Evolutionary conservation across 2,797 vertebrate species (phyloP), one percentile per base, ranked within the genome.

Genomic region (Ibycter americanus): DNA sequence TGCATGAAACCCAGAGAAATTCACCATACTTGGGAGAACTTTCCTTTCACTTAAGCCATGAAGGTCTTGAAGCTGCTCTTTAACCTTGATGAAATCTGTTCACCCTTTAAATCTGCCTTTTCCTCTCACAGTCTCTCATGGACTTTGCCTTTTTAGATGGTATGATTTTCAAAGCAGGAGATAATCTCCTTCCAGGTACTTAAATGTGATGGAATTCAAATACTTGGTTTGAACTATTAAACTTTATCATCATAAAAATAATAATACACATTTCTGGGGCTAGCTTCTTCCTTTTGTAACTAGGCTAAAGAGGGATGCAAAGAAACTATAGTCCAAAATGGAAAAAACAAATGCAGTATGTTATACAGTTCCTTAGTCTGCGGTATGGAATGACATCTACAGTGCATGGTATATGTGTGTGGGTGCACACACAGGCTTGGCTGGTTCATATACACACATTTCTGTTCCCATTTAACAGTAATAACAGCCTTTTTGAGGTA

Each of bases 391-490:
- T 25, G 15, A 81, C 21, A 58, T 10, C 22, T 46, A 27, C 26
- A 66, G 29, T 0, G 1, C 36, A 20, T 5, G 15, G 26, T n/a
- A 42, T 11, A 42, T 2, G 13, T 0, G 0, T 15, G 26, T 17
- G 46, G 51, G 31, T 42, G 66, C 32, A 49, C 62, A 82, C 58
- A 54, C 16, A 44, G 49, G 32, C 20, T 66, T 49, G 9, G 38
- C 49, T 58, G 32, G 22, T 80, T 80, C 10, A 0, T 52, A 40
- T 4, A 38, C 23, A 25, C 12, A 32, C 40, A 40, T 34, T 87
- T 63, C 47, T n/a, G 15, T 36, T 80, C 56, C 59, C 25, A 61
- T 85, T 87, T 71, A 83, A 56, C 19, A 13, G 56, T 19, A 65
- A 52, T 25, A 80, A 71, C 3, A 23, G 36, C 22, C 29, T 54